phyloP scores from a whole-genome alignment of 37 sponge, comb jelly and placozoan genomes.

The Dysidea cf. avara region DNA sequence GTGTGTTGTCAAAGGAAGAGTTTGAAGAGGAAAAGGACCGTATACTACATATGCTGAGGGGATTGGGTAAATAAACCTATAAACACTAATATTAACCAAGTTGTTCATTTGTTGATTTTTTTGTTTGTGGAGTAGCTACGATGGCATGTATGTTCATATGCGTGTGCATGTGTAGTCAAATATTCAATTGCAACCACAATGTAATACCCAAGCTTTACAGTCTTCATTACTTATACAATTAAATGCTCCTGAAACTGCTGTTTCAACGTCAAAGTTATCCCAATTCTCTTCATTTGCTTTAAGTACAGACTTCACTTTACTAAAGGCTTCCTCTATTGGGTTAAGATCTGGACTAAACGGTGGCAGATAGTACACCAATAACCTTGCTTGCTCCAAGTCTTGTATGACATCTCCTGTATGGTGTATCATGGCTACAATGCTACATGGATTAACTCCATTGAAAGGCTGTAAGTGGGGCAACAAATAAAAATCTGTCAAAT shows the following conservation, averaged over 20 bases:
- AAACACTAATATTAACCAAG: too few relatives aligned
- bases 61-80: too few relatives aligned
- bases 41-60: too few relatives aligned
- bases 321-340: too few relatives aligned
- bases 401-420: background rate
- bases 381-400: background rate
- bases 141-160: too few relatives aligned
- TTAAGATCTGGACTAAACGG: too few relatives aligned
- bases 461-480: constrained; percentile 41
- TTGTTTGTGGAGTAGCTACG: too few relatives aligned
- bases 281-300: constrained; percentile 24
- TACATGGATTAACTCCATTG: constrained; percentile 25
- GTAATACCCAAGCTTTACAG: constrained; percentile 10
- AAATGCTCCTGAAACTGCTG: background rate
- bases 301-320: constrained; percentile 19
- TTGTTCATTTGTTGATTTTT: too few relatives aligned
- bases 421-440: background rate
- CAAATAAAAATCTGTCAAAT: constrained; percentile 21
- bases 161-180: too few relatives aligned
- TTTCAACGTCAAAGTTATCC: background rate
- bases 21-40: constrained; percentile 12
- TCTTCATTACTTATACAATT: background rate
- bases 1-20: constrained; percentile 18
- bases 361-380: background rate
- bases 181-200: constrained; percentile 6